These are phyloP conservation scores for Sciaenops ocellatus DNA, from an alignment of 2,797 vertebrate genomes.

Conservation along the genomic window DNA sequence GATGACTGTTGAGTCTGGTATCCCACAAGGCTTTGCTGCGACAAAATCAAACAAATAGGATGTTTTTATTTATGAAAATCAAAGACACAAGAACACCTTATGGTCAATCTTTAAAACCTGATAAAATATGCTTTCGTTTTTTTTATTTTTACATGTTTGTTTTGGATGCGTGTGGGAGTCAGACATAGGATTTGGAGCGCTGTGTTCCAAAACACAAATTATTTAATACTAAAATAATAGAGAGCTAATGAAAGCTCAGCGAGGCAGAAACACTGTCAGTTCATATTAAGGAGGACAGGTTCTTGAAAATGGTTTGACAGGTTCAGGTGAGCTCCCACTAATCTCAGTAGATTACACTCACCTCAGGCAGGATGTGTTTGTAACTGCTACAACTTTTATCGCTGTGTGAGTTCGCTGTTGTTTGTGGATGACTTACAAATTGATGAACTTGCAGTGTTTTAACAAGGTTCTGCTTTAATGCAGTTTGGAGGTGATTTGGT, in stretches of 20 bases:
- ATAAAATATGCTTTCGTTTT: not conserved
- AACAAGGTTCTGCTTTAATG: not conserved
- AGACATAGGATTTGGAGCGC: constrained; percentile 6
- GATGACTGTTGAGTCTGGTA: constrained; percentile 22
- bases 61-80: constrained; percentile 30
- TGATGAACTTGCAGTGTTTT: not conserved
- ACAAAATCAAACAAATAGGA: constrained; percentile 32
- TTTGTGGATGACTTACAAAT: not conserved
- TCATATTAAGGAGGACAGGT: constrained; percentile 59
- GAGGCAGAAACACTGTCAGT: constrained; percentile 61
- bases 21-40: constrained; percentile 47
- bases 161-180: not conserved
- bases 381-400: not conserved
- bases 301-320: constrained; percentile 53
- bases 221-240: constrained; percentile 56
- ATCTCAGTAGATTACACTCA: constrained; percentile 37
- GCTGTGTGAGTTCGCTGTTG: not conserved
- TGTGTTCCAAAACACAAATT: constrained; percentile 48
- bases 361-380: constrained; percentile 18
- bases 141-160: not conserved
- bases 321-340: constrained; percentile 41
- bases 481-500: not conserved
- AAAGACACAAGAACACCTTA: constrained; percentile 24
- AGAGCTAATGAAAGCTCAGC: constrained; percentile 55
- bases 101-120: constrained; percentile 22